These are phyloP conservation scores for Zhengitettix transpicula DNA, from an alignment of 2,888 invertebrate genomes.

Conservation along the genomic window DNA sequence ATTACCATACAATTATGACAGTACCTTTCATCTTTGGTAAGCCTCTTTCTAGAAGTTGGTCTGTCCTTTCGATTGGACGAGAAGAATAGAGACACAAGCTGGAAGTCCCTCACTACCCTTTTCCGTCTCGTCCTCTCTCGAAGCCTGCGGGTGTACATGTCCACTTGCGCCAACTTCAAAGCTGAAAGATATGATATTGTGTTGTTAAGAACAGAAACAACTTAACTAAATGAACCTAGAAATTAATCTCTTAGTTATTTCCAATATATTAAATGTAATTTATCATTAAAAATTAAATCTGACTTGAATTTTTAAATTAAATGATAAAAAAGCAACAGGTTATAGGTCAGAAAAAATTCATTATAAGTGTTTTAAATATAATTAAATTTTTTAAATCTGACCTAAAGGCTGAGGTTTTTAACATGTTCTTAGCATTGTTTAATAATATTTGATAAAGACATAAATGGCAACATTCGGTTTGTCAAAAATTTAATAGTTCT, in stretches of 20 bases:
- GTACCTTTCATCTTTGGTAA: conserved; percentile 68
- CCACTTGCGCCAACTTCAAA: conserved; percentile 79
- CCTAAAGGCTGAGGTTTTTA: too few species aligned
- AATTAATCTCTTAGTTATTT: too few species aligned
- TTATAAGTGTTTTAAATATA: too few species aligned
- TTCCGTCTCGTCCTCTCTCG: conserved; percentile 78
- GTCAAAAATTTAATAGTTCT: too few species aligned
- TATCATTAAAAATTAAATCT: not conserved
- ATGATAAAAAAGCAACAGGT: not conserved
- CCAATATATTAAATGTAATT: too few species aligned
- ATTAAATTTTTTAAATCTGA: too few species aligned
- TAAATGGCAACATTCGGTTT: too few species aligned
- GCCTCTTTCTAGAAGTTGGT: conserved; percentile 34
- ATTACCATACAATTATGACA: not conserved
- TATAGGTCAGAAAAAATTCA: too few species aligned
- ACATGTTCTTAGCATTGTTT: too few species aligned
- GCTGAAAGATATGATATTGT: conserved; percentile 31
- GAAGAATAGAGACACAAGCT: conserved; percentile 75
- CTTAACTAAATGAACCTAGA: too few species aligned
- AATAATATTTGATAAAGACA: too few species aligned
- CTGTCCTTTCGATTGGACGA: conserved; percentile 41
- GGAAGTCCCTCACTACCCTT: conserved; percentile 77
- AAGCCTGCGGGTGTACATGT: conserved; percentile 71
- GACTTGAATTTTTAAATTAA: not conserved
- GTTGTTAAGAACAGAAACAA: too few species aligned